Conservation (phyloP, 2,888 invertebrate genomes). For the Zygogramma bicolorata region DNA sequence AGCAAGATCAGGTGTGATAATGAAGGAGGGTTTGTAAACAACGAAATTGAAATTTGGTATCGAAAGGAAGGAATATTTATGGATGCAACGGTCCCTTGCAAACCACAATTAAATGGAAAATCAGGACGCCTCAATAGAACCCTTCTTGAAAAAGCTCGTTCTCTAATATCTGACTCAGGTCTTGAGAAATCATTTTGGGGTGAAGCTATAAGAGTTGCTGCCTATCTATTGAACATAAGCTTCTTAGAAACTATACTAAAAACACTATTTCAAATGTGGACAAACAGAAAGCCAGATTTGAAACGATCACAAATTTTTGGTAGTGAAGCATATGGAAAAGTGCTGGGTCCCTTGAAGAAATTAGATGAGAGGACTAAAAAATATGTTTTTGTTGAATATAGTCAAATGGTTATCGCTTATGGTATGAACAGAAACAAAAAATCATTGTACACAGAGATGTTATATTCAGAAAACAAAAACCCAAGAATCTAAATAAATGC, state of each 20-base stretch:
- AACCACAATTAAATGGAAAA: neutral
- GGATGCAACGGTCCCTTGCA: neutral
- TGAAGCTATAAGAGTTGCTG: neutral
- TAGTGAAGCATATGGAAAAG: neutral
- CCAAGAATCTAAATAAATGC: neutral
- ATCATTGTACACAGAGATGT: neutral
- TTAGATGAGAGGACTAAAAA: neutral
- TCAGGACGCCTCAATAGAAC: neutral
- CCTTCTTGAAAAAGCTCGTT: neutral
- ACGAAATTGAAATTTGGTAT: neutral
- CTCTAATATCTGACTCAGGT: too few species aligned
- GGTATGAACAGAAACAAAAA: neutral
- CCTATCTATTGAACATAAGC: too few species aligned
- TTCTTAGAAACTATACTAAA: neutral
- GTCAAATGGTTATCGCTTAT: neutral
- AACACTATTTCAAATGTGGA: neutral
- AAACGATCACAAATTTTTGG: neutral
- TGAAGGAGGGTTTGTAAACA: neutral
- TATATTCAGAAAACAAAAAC: neutral
- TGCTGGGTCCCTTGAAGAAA: neutral
- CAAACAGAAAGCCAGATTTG: neutral
- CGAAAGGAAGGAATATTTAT: neutral
- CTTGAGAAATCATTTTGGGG: neutral
- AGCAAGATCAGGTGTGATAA: neutral
- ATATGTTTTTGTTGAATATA: neutral